Conservation (phyloP, 2,797 vertebrate genomes). For the Apogon talboti region DNA sequence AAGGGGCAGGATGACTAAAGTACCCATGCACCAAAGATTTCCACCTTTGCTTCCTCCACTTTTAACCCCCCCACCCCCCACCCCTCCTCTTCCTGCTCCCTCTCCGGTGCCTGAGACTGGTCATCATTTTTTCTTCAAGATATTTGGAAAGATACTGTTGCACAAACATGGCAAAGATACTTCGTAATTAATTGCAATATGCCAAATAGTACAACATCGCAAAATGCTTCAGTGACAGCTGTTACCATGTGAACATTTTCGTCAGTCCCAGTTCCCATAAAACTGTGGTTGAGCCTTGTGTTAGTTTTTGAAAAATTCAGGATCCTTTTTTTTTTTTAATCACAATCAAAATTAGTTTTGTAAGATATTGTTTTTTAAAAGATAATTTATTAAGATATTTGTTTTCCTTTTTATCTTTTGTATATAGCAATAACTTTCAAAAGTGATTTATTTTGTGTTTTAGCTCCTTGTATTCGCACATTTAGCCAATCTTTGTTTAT, state of each 20-base stretch:
- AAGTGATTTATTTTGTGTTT: conserved; percentile 76
- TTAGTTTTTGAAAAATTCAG: conserved; percentile 69
- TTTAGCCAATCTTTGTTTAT: conserved; percentile 77
- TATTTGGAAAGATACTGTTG: conserved; percentile 66
- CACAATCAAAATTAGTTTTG: conserved; percentile 78
- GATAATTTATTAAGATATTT: conserved; percentile 84
- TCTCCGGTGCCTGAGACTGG: conserved; percentile 58
- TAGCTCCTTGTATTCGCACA: conserved; percentile 78
- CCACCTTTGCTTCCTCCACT: conserved; percentile 50
- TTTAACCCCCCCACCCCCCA: too few relatives aligned
- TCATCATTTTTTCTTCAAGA: conserved; percentile 56
- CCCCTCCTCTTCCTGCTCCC: conserved; percentile 54
- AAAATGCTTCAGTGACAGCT: conserved; percentile 71
- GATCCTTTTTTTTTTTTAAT: conserved; percentile 51
- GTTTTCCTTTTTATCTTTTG: conserved; percentile 72
- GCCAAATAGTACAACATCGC: conserved; percentile 55
- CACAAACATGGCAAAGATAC: conserved; percentile 65
- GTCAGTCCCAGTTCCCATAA: conserved; percentile 57
- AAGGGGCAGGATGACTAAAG: conserved; percentile 46
- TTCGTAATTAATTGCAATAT: conserved; percentile 41
- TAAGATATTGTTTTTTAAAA: conserved; percentile 83
- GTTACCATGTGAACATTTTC: conserved; percentile 64
- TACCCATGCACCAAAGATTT: conserved; percentile 54
- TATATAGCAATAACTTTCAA: conserved; percentile 80
- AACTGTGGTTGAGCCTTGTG: conserved; percentile 67